Evolutionary conservation across 1,140 invertebrate genomes (phyloP), one percentile per base, ranked within the genome.

Genomic region (Lerema accius): DNA sequence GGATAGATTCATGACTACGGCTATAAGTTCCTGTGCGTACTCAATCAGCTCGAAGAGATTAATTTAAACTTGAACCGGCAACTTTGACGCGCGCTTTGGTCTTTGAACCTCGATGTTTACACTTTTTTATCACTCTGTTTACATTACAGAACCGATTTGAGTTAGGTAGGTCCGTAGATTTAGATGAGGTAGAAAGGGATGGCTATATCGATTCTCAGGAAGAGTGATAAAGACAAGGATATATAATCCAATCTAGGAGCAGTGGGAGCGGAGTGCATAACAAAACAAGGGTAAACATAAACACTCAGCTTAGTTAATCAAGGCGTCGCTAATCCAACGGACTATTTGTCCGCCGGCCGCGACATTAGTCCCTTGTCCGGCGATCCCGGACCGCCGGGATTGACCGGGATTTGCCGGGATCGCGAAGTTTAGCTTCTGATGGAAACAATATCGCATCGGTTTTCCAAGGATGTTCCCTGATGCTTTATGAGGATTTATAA

Each of bases 331-430:
- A 83, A 86, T 84, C 80, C 76, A 59, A 67, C 56, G 71, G 73
- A 78, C 73, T 83, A 86, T 84, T 86, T 80, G 80, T 86, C 77
- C 80, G 70, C 48, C 67, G 63, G 74, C 78, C 82, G 74, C 82
- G 70, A 86, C 82, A 86, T 86, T 84, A 84, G 77, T 84, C 76
- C 76, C 63, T 62, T 71, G 80, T 79, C 80, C 79, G 67, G 67
- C 55, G 67, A 65, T 68, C 73, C 69, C 63, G 67, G 62, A 62
- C 65, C 61, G 19, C 63, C 55, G 65, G 74, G 74, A 76, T 79
- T 73, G 71, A 69, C 69, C 67, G 72, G 79, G 70, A 73, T 76
- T 83, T 71, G 65, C 56, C 71, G 37, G 73, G 64, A 71, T 69
- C 71, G 69, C 68, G 60, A 67, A 66, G 61, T 72, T 74, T 66